Percentiles rank a stretch among this genome's conserved stretches.
Evolutionary conservation across 1,140 invertebrate genomes (phyloP).

Genomic region (Galleria mellonella): DNA sequence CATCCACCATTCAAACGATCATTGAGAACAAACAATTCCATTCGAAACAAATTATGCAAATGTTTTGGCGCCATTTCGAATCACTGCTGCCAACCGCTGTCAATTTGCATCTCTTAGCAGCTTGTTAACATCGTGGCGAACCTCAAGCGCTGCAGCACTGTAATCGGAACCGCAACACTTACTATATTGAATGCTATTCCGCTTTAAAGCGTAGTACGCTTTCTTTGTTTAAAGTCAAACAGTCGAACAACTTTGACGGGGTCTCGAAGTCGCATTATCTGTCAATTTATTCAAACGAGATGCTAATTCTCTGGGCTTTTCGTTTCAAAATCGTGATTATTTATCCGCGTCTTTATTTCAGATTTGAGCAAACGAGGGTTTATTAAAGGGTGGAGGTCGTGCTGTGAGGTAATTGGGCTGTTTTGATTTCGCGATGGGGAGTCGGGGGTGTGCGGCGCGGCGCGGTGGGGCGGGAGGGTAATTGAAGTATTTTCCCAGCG

Average conservation of each 20-base stretch:
- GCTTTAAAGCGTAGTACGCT: conserved; percentile 4
- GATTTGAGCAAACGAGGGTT: conserved; percentile 54
- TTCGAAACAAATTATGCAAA: conserved; percentile 61
- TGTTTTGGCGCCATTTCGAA: conserved; percentile 59
- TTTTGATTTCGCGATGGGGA: conserved; percentile 39
- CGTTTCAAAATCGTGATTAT: conserved; percentile 59
- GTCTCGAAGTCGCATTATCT: conserved; percentile 50
- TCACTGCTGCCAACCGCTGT: conserved; percentile 57
- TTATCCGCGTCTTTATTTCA: conserved; percentile 57
- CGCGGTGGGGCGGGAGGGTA: conserved; percentile 29
- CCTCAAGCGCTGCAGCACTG: conserved; percentile 30
- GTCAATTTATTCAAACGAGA: conserved; percentile 64
- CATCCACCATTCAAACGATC: conserved; percentile 31
- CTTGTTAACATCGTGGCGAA: conserved; percentile 39
- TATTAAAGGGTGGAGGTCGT: conserved; percentile 54
- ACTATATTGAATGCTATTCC: conserved; percentile 23
- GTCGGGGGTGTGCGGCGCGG: conserved; percentile 15
- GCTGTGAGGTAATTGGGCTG: conserved; percentile 61
- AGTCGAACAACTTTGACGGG: conserved; percentile 29
- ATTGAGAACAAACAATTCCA: conserved; percentile 43
- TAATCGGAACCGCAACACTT: neutral
- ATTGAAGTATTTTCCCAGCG: conserved; percentile 62
- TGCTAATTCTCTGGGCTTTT: conserved; percentile 58
- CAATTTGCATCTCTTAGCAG: conserved; percentile 67
- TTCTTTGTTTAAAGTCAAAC: neutral